Evolutionary conservation across 2,888 invertebrate species (phyloP).

Genomic region (Mimas tiliae): DNA sequence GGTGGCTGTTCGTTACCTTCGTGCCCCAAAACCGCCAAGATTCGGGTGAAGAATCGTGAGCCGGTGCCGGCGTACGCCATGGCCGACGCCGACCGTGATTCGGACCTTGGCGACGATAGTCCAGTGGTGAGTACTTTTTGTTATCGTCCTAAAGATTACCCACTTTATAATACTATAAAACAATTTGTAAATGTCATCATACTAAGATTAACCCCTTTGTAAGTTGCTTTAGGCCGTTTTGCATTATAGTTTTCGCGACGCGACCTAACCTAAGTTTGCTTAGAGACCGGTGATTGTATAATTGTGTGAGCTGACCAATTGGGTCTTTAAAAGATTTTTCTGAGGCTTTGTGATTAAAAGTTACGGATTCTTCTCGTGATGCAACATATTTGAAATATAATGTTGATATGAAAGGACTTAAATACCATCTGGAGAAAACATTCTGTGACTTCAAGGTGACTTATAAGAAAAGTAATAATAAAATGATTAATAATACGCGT

Average conservation of each 20-base stretch:
- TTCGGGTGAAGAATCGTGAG: slow-evolving; percentile 95
- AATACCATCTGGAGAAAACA: background rate
- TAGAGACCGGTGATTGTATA: background rate
- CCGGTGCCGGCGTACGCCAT: slow-evolving; percentile 94
- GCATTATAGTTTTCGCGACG: background rate
- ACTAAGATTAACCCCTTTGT: background rate
- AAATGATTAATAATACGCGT: background rate
- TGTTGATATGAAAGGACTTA: background rate
- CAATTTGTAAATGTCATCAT: background rate
- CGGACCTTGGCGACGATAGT: slow-evolving; percentile 90
- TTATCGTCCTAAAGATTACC: background rate
- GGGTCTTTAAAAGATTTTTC: too few species aligned
- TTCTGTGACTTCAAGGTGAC: background rate
- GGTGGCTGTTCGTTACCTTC: slow-evolving; percentile 63
- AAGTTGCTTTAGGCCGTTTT: background rate
- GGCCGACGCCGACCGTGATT: slow-evolving; percentile 88
- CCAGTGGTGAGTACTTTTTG: slow-evolving; percentile 89
- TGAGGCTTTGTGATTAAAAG: background rate
- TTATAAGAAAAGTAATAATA: background rate
- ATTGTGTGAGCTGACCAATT: background rate
- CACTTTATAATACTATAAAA: background rate
- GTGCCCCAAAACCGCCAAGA: slow-evolving; percentile 87
- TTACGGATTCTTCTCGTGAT: background rate
- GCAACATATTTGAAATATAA: background rate
- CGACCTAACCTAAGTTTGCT: slow-evolving; percentile 1